Evolutionary conservation across 2,113 vertebrate genomes (phyloP).

Genomic region (Chiloscyllium plagiosum): DNA sequence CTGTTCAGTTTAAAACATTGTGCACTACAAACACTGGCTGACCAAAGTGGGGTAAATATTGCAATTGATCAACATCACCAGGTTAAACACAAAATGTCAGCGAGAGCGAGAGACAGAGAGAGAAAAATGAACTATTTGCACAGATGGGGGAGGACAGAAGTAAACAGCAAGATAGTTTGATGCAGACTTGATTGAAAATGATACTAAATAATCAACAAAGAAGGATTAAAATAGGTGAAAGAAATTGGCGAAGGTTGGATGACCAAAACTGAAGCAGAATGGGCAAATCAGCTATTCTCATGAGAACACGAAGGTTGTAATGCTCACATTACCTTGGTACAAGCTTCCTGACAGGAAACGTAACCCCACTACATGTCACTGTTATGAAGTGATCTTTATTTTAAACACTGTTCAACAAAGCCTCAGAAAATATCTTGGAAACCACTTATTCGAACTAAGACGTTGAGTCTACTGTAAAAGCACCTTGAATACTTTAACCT

Average conservation of each 20-base stretch:
- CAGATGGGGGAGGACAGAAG: background rate
- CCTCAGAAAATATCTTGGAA: constrained; percentile 25
- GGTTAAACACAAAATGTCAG: background rate
- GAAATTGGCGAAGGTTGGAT: background rate
- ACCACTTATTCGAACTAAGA: background rate
- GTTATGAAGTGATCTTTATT: background rate
- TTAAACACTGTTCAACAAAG: background rate
- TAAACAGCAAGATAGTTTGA: background rate
- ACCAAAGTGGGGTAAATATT: background rate
- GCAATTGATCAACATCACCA: background rate
- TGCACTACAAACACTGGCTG: no score
- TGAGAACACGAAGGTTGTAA: background rate
- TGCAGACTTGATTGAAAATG: background rate
- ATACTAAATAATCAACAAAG: background rate
- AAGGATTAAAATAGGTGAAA: background rate
- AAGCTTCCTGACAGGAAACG: constrained; percentile 26
- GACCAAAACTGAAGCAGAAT: background rate
- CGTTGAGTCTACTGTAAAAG: background rate
- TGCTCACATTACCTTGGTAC: background rate
- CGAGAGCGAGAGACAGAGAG: background rate
- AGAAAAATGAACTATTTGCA: background rate
- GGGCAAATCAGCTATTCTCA: background rate
- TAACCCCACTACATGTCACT: background rate
- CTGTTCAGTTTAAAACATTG: no score
- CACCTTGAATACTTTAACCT: background rate